phyloP scores from a whole-genome alignment of 92 coral and sea anemone genomes.

The Paragorgia papillata region DNA sequence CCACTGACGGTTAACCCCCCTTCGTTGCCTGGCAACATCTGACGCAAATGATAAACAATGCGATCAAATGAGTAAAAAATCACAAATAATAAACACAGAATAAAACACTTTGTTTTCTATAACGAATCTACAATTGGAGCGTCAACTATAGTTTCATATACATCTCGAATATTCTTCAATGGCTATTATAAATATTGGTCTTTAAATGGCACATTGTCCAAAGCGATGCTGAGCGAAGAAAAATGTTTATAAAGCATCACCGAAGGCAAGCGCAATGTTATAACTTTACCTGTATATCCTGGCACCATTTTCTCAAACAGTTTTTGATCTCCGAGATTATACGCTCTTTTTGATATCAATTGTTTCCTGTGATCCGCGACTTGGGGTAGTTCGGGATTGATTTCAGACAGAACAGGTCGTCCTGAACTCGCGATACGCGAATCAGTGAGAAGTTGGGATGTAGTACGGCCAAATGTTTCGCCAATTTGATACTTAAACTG shows the following conservation, averaged over 20 bases:
- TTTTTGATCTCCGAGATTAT: slow-evolving; percentile 92
- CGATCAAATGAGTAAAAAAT: too few species aligned
- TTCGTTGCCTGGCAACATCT: too few species aligned
- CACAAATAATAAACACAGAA: too few species aligned
- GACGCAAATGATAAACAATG: too few species aligned
- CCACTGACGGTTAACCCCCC: too few species aligned
- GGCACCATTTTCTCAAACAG: slow-evolving; percentile 92
- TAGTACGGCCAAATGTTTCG: slow-evolving; percentile 91
- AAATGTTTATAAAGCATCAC: neutral
- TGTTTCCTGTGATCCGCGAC: slow-evolving; percentile 61
- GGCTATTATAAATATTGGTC: too few species aligned
- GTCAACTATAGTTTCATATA: too few species aligned
- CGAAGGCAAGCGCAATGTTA: neutral
- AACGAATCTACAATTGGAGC: too few species aligned
- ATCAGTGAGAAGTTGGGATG: slow-evolving; percentile 77
- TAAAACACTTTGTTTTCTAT: too few species aligned
- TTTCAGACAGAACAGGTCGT: slow-evolving; percentile 73
- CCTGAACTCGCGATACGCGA: slow-evolving; percentile 85
- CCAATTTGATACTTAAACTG: slow-evolving; percentile 98
- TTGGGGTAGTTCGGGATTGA: slow-evolving; percentile 74
- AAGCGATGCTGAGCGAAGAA: too few species aligned
- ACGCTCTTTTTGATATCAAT: slow-evolving; percentile 69
- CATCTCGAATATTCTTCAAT: too few species aligned
- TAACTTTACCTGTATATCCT: slow-evolving; percentile 81
- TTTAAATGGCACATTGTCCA: too few species aligned